Percentiles rank a stretch among this genome's conserved stretches.
These are phyloP conservation scores for Brevimyrus niger DNA, from an alignment of 2,113 vertebrate genomes.

Conservation along the genomic window DNA sequence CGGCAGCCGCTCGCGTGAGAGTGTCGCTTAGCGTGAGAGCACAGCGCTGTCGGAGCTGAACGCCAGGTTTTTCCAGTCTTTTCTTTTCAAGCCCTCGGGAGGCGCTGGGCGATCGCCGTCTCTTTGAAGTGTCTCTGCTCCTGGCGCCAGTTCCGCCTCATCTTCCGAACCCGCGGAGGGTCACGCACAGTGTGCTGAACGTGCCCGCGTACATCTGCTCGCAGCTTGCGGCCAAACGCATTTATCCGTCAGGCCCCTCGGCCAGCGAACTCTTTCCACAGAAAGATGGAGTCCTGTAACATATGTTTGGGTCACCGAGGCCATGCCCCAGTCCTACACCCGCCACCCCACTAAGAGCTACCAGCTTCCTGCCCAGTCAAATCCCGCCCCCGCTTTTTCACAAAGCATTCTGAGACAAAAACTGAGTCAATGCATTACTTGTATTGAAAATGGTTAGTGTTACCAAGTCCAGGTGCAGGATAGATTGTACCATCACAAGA, in stretches of 20 bases:
- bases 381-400: too few relatives aligned
- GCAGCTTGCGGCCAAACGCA: not conserved
- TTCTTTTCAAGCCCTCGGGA: not conserved
- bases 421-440: not conserved
- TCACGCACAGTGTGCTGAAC: not conserved
- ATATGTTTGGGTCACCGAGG: not conserved
- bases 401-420: not conserved
- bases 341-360: not conserved
- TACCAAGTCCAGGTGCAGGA: not conserved
- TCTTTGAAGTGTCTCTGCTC: not conserved
- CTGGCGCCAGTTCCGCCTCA: not conserved
- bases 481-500: not conserved
- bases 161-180: not conserved
- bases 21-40: slow-evolving; percentile 65
- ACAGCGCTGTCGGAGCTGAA: slow-evolving; percentile 53
- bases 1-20: slow-evolving; percentile 61
- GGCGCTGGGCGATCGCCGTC: not conserved
- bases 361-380: not conserved
- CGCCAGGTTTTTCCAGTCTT: slow-evolving; percentile 54
- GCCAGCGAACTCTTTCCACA: not conserved
- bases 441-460: not conserved
- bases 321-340: not conserved
- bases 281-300: not conserved
- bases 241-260: not conserved
- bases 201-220: not conserved